These are phyloP conservation scores for Drosophila subobscura DNA, from an alignment of 1,140 invertebrate genomes.

Conservation along the genomic window DNA sequence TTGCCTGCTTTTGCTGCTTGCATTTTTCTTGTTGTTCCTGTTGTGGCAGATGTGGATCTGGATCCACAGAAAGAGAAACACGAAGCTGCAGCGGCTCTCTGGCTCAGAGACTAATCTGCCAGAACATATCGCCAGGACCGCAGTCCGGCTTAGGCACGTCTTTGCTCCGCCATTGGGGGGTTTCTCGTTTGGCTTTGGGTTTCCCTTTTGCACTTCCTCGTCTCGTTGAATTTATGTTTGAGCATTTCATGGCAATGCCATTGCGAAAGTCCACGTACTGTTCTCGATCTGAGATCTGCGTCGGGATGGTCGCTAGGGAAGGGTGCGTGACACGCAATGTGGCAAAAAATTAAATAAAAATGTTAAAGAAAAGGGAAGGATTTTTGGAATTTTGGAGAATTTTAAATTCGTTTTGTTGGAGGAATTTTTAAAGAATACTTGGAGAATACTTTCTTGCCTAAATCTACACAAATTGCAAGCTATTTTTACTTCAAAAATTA, in stretches of 20 bases:
- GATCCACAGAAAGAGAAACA: conserved; percentile 53
- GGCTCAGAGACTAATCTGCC: conserved; percentile 63
- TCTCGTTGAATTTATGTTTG: conserved; percentile 70
- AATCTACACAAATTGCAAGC: too few relatives aligned
- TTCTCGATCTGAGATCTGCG: conserved; percentile 65
- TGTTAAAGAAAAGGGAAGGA: too few relatives aligned
- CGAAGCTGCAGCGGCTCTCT: conserved; percentile 50
- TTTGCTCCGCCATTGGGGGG: not conserved
- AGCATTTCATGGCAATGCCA: conserved; percentile 70
- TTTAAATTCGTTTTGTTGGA: too few relatives aligned
- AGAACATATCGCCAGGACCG: conserved; percentile 51
- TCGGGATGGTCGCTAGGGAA: conserved; percentile 7
- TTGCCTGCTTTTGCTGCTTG: too few relatives aligned
- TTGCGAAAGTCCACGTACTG: conserved; percentile 48
- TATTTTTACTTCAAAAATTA: too few relatives aligned
- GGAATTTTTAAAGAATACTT: too few relatives aligned
- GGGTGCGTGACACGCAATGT: conserved; percentile 32
- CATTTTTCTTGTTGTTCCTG: conserved; percentile 16
- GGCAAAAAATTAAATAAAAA: too few relatives aligned
- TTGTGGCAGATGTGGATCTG: conserved; percentile 35
- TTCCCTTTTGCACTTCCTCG: conserved; percentile 31
- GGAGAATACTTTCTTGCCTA: not conserved
- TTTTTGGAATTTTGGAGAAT: too few relatives aligned
- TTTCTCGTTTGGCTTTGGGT: not conserved
- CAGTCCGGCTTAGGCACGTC: conserved; percentile 33